Base-by-base conservation (phyloP, 2,888 invertebrate genomes). In the Chorisops tibialis region DNA sequence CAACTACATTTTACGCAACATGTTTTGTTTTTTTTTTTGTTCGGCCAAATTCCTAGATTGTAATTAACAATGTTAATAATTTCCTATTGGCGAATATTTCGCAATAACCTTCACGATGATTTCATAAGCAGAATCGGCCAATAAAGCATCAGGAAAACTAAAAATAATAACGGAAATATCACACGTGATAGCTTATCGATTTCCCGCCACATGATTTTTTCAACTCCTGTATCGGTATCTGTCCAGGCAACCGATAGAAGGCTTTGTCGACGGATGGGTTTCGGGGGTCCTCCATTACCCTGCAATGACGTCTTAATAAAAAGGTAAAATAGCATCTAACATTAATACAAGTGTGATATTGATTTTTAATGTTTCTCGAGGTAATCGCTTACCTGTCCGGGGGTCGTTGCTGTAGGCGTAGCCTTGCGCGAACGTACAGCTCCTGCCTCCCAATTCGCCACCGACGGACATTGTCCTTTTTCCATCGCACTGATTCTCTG, bases 101-200 rank as follows among this genome's bases (percentile, higher is more conserved):
- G 2, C 12, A 41, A 7, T 60, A 22, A 49, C 73, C 74, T 78
- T 56, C 56, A 77, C 73, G 78, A 76, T 47, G 86, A 87, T 72
- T 87, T 87, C 68, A 88, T 79, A 49, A 89, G 77, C 50, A 91
- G 78, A 63, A 89, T 86, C 0, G 89, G 89, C 90, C 91, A 91
- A 76, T 89, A 91, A 72, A 89, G 80, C 0, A 87, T 81, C 58
- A 87, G 85, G 74, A 91, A 91, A 16, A 89, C 81, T 16, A 88
- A 81, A 77, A 91, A 92, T n/a, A 90, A 74, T 14, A 85, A 84
- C 6, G 91, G 91, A 74, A 91, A 91, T 4, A 89, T 84, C 51
- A 88, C 83, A 54, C 90, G 81, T 3, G 90, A 89, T 3, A 88
- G 81, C 70, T 85, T 84, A 76, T 91, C 91, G 65, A 91, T 89